A percentile compares a stretch with the other conserved stretches of the same genome.
phyloP scores from a whole-genome alignment of 2,797 vertebrate genomes.

The Muscicapa striata region DNA sequence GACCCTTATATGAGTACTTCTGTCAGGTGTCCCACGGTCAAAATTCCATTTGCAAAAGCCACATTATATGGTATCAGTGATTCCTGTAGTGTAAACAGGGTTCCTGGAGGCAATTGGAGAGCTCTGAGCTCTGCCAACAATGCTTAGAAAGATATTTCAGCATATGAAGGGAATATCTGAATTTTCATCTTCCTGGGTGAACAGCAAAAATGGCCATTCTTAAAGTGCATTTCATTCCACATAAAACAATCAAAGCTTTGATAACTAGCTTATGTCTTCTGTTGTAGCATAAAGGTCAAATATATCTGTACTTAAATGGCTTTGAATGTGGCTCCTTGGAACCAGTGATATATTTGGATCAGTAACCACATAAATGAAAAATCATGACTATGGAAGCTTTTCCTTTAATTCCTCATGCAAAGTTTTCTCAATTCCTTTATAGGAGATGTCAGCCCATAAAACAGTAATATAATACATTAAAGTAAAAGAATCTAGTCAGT shows the following conservation, averaged over 20 bases:
- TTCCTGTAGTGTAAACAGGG: slow-evolving; percentile 30
- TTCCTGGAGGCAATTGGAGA: not conserved
- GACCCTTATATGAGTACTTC: not conserved
- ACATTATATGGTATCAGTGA: not conserved
- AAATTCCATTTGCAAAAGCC: slow-evolving; percentile 52
- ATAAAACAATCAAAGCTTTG: not conserved
- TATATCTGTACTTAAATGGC: not conserved
- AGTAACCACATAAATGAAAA: slow-evolving; percentile 10
- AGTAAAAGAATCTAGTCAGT: not conserved
- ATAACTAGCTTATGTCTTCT: not conserved
- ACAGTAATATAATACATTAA: not conserved
- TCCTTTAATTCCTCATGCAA: not conserved
- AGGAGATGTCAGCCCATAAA: not conserved
- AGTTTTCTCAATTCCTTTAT: not conserved
- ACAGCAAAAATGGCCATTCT: not conserved
- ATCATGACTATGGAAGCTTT: not conserved
- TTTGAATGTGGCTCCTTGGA: not conserved
- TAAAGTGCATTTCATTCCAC: not conserved
- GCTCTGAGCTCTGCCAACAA: not conserved
- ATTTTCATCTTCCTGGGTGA: not conserved
- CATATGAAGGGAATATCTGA: not conserved
- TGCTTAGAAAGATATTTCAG: not conserved
- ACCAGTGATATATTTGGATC: not conserved
- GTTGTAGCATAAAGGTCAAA: not conserved
- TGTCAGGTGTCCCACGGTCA: not conserved